A percentile compares a stretch with the other conserved stretches of the same genome.
These are phyloP conservation scores for Cetoscarus ocellatus DNA, from an alignment of 2,797 vertebrate species.

Conservation along the genomic window DNA sequence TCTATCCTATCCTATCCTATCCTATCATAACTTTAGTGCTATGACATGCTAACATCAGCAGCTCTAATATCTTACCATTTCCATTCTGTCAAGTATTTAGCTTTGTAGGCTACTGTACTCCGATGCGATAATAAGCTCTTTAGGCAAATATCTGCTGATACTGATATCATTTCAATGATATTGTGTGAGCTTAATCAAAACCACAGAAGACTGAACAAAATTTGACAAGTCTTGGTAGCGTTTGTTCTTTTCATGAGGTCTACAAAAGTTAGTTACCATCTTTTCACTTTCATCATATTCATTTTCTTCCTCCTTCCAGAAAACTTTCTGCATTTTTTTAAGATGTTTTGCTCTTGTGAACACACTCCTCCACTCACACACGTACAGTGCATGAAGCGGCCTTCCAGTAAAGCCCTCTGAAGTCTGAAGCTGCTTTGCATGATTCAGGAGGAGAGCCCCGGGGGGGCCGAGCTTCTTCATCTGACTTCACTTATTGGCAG, in stretches of 20 bases:
- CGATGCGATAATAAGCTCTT: too few relatives aligned
- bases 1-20: too few relatives aligned
- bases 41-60: too few relatives aligned
- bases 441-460: conserved; percentile 69
- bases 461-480: conserved; percentile 65
- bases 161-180: too few relatives aligned
- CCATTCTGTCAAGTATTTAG: too few relatives aligned
- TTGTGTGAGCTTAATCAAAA: too few relatives aligned
- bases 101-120: too few relatives aligned
- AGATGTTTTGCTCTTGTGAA: conserved; percentile 21
- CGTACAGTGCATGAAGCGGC: conserved; percentile 2
- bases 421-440: conserved; percentile 73
- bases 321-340: conserved; percentile 6
- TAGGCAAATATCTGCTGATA: too few relatives aligned
- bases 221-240: not conserved
- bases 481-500: conserved; percentile 71
- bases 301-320: not conserved
- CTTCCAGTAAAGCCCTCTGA: conserved; percentile 63
- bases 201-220: not conserved
- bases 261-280: too few relatives aligned
- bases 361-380: conserved; percentile 21
- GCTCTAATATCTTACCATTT: too few relatives aligned
- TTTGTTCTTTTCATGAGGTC: not conserved
- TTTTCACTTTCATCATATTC: conserved; percentile 11
- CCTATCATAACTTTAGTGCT: too few relatives aligned